Evolutionary conservation across 2,113 vertebrate genomes (phyloP).

Genomic region (Pontoporia blainvillei): DNA sequence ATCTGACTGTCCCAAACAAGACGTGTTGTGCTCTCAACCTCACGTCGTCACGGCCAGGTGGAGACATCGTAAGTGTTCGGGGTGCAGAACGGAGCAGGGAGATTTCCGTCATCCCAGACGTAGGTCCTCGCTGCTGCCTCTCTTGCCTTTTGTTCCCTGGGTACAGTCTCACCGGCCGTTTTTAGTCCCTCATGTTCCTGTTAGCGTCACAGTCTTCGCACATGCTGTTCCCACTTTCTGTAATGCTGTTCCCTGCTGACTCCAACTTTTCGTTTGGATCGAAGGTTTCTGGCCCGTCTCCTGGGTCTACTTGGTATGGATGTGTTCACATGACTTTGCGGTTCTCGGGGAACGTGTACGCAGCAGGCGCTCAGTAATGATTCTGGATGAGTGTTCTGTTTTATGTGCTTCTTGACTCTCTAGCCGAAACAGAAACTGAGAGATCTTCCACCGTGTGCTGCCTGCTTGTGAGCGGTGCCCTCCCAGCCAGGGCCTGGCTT

Average conservation of each 20-base stretch:
- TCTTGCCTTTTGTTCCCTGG: background rate
- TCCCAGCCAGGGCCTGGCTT: rapidly evolving
- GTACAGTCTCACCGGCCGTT: rapidly evolving
- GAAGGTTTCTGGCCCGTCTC: background rate
- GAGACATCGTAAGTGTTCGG: rapidly evolving
- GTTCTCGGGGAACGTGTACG: no score
- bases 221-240: background rate
- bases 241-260: background rate
- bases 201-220: background rate
- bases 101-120: rapidly evolving
- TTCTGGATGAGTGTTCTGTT: background rate
- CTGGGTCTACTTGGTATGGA: background rate
- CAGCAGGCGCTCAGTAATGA: background rate
- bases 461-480: background rate
- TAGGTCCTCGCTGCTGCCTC: rapidly evolving
- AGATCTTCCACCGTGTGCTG: rapidly evolving
- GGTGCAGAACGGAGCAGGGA: background rate
- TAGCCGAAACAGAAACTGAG: background rate
- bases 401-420: background rate
- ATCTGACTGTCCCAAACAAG: rapidly evolving
- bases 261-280: background rate
- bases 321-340: rapidly evolving
- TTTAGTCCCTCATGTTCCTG: rapidly evolving
- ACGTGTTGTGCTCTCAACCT: rapidly evolving
- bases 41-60: rapidly evolving